Evolutionary conservation across 2,113 vertebrate species (phyloP), one percentile per base, ranked within the genome.

Genomic region (Trogon melanurus): DNA sequence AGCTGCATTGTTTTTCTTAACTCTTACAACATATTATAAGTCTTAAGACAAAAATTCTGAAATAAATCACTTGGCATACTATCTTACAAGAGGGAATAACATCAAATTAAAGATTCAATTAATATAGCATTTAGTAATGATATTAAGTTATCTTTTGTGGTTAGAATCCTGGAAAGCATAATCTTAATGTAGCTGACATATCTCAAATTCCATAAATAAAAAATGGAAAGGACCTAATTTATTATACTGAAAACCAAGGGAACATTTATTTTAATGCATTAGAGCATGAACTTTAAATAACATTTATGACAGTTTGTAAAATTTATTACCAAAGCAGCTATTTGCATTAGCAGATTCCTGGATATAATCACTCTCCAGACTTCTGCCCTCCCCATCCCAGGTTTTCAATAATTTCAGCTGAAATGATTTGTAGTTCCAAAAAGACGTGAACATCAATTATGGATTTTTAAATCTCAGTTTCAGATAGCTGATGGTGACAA

Each of bases 381-480:
- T 75, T 83, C 75, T 4, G 1, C 50, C 48, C 45, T 88, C 41
- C 57, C 51, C 13, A 5, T 10, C 45, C 26, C 27, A 45, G 38
- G 10, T 71, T 81, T 62, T 12, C 75, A 19, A n/a, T 6, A 38
- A 61, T 48, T 44, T 91, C 85, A 85, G 60, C 53, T 62, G 80
- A 73, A 82, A 89, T 72, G 16, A 93, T 85, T 93, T 38, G 30
- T 38, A 56, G 5, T 89, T 75, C 58, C 79, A 62, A 29, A 25
- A 47, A 85, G 74, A 54, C 41, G 62, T 48, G 66, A 69, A 27
- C 58, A 85, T 65, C 79, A 90, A 2, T 70, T 65, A 73, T 4
- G 50, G 48, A n/a, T 26, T 85, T 89, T 51, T 48, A 86, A 97
- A 80, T 47, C 79, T 89, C 67, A 32, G 95, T 95, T 85, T 45